phyloP scores from a whole-genome alignment of 2,797 vertebrate genomes.

The Coranthus polyacanthus region DNA sequence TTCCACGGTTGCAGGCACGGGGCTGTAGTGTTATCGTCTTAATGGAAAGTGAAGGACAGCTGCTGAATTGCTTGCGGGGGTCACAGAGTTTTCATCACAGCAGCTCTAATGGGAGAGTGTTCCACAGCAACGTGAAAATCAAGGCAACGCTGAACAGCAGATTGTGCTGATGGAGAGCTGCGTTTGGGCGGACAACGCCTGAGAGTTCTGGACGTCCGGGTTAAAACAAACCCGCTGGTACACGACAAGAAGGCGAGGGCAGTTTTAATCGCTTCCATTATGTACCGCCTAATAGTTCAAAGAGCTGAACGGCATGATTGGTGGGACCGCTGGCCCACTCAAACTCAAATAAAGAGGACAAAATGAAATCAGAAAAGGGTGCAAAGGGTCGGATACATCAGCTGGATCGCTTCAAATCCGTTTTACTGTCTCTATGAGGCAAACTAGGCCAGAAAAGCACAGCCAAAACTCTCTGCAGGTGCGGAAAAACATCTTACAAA shows the following conservation, averaged over 20 bases:
- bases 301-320: slow-evolving; percentile 18
- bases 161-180: slow-evolving; percentile 16
- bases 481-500: neutral
- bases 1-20: slow-evolving; percentile 57
- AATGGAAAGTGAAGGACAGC: slow-evolving; percentile 38
- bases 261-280: slow-evolving; percentile 30
- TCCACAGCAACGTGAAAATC: slow-evolving; percentile 50
- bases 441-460: slow-evolving; percentile 14
- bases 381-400: slow-evolving; percentile 20
- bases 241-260: slow-evolving; percentile 10
- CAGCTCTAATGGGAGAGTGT: slow-evolving; percentile 45
- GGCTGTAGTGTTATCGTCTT: slow-evolving; percentile 40
- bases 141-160: slow-evolving; percentile 67
- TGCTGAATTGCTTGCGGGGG: slow-evolving; percentile 38
- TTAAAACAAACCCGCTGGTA: neutral
- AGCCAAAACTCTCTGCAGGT: neutral
- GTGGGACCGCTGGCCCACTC: slow-evolving; percentile 1
- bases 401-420: too few species aligned
- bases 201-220: slow-evolving; percentile 5
- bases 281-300: neutral
- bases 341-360: slow-evolving; percentile 22
- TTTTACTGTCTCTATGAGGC: slow-evolving; percentile 24
- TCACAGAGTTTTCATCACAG: slow-evolving; percentile 51
- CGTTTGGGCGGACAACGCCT: slow-evolving; percentile 14
- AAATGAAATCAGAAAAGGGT: slow-evolving; percentile 21